These are phyloP conservation scores for Agonopterix subpropinquella DNA, from an alignment of 2,888 invertebrate genomes.

Conservation along the genomic window DNA sequence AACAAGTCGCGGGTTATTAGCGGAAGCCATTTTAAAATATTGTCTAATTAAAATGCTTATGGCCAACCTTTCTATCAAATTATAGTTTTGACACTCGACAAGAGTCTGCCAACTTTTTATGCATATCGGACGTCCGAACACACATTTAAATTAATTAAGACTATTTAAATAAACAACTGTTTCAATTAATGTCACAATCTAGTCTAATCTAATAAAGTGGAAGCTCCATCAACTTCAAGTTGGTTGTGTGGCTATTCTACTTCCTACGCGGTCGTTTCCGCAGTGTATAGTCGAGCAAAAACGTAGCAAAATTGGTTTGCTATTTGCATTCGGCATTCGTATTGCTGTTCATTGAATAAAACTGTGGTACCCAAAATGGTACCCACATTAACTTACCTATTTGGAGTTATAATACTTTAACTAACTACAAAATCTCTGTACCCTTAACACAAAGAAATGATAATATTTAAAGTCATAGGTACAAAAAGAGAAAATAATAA, in stretches of 20 bases:
- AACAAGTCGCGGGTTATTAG: conserved; percentile 29
- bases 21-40: conserved; percentile 44
- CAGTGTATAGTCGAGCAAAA: too few relatives aligned
- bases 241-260: conserved; percentile 27
- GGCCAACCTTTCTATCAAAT: conserved; percentile 35
- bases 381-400: too few relatives aligned
- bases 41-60: conserved; percentile 41
- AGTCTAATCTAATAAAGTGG: conserved; percentile 43
- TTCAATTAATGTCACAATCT: conserved; percentile 56
- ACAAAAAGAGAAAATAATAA: too few relatives aligned
- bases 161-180: conserved; percentile 43
- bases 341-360: too few relatives aligned
- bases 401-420: too few relatives aligned
- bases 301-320: not conserved
- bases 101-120: conserved; percentile 38
- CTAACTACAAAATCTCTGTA: too few relatives aligned
- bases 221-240: conserved; percentile 35
- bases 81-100: conserved; percentile 43
- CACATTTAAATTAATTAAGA: conserved; percentile 52
- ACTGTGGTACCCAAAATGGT: too few relatives aligned
- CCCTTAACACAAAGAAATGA: too few relatives aligned
- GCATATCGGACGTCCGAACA: conserved; percentile 25
- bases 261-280: conserved; percentile 30
- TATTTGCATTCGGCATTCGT: conserved; percentile 21
- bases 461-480: too few relatives aligned